Evolutionary conservation across 1,140 invertebrate genomes (phyloP).

Genomic region (Antheraea mylitta): DNA sequence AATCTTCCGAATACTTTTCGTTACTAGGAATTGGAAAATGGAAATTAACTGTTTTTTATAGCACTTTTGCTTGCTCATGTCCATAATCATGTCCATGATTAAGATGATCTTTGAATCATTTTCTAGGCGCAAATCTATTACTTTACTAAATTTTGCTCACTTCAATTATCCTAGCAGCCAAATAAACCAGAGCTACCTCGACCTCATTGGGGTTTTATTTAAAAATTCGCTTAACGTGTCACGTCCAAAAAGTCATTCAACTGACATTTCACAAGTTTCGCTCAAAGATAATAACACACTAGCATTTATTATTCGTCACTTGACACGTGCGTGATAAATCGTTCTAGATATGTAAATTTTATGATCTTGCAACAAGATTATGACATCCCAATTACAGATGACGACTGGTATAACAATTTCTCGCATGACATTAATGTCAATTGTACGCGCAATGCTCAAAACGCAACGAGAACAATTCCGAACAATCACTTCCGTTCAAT

Average conservation of each 20-base stretch:
- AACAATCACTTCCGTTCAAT: constrained; percentile 41
- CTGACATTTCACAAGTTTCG: constrained; percentile 7
- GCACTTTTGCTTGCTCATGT: too few relatives aligned
- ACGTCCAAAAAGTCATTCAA: constrained; percentile 7
- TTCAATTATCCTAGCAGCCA: too few relatives aligned
- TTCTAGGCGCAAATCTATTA: too few relatives aligned
- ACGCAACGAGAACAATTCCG: constrained; percentile 20
- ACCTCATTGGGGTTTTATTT: not conserved
- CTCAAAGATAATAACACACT: constrained; percentile 15
- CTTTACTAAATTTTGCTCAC: too few relatives aligned
- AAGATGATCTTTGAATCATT: too few relatives aligned
- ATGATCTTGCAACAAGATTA: constrained; percentile 25
- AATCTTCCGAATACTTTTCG: too few relatives aligned
- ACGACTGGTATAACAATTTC: constrained; percentile 20
- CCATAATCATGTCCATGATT: too few relatives aligned
- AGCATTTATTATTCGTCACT: constrained; percentile 14
- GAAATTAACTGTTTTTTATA: too few relatives aligned
- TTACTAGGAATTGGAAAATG: too few relatives aligned
- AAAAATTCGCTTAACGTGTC: not conserved
- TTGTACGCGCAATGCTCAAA: constrained; percentile 9
- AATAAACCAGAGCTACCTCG: too few relatives aligned
- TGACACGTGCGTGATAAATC: constrained; percentile 25
- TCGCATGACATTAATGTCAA: constrained; percentile 26
- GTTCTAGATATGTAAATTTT: constrained; percentile 26
- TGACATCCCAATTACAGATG: constrained; percentile 28